phyloP scores from a whole-genome alignment of 92 coral and sea anemone species.

The Umimayanthus kanabou region DNA sequence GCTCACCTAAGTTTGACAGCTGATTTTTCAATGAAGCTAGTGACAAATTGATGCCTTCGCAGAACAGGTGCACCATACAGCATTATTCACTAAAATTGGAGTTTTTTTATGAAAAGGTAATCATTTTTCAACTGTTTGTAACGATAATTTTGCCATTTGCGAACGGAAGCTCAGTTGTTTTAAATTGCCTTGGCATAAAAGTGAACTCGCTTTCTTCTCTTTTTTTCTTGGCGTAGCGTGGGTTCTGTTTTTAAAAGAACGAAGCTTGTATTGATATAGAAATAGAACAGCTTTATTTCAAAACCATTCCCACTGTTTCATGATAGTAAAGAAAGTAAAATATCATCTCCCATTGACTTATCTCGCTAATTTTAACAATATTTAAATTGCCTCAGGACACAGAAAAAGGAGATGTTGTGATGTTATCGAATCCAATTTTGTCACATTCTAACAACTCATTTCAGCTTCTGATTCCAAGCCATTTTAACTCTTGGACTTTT shows the following conservation, averaged over 20 bases:
- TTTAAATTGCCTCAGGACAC: neutral
- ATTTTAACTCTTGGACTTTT: no score
- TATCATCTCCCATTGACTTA: neutral
- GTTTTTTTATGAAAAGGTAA: neutral
- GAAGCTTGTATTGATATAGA: neutral
- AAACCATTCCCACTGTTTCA: neutral
- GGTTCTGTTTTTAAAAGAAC: neutral
- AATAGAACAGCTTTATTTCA: neutral
- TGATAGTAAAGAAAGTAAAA: neutral
- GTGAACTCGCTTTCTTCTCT: neutral
- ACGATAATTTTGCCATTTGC: no score
- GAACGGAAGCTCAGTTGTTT: neutral
- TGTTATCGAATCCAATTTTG: no score
- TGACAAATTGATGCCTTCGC: neutral
- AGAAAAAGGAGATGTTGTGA: neutral
- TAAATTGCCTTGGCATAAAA: neutral
- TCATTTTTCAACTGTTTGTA: neutral
- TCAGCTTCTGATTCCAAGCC: no score
- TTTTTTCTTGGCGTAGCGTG: neutral
- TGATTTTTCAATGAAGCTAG: neutral
- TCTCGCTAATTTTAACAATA: neutral
- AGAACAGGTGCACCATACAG: neutral
- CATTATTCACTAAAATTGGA: neutral
- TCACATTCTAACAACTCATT: no score
- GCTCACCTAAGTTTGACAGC: neutral